Evolutionary conservation across 2,113 vertebrate genomes (phyloP), one percentile per base, ranked within the genome.

Genomic region (Tapirus terrestris): DNA sequence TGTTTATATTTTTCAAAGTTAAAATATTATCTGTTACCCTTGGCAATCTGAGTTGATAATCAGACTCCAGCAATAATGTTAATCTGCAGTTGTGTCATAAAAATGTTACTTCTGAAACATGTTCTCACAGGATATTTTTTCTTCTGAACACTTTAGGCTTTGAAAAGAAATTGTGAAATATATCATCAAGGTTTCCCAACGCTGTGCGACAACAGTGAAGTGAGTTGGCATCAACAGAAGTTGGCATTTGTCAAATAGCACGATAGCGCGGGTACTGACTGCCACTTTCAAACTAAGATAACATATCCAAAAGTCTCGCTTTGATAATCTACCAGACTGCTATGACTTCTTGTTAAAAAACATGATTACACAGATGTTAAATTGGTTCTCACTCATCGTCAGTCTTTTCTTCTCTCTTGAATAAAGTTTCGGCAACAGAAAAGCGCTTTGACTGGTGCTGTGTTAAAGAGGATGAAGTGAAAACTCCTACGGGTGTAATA

Each of bases 401-500:
- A 88, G 92, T 60, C 82, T 68, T 95, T 86, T 63, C 58, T 86
- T 82, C 80, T 94, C 92, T 92, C 53, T 91, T 63, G 85, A 93
- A 98, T 91, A 95, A 96, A 84, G 43, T 51, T 31, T 96, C 97
- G 97, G 63, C 39, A 2, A 90, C 29, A 95, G 94, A 97, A 90
- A 94, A 75, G 83, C 94, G 96, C 98, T 98, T 94, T 97, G 96
- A 98, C 96, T 81, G 84, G 39, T 75, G 58, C 95, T 97, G 29
- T 91, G 93, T 72, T 97, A 96, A 97, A 95, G 93, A 79, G 88
- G 63, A 88, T 75, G 79, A 81, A 98, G 81, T 97, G 43, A 95
- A 96, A 98, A 98, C 96, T 97, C 97, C 98, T 94, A 91, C 23
- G 97, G 82, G 97, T 97, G 75, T 97, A 96, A 96, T 97, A 97